Evolutionary conservation across 1,140 invertebrate species (phyloP), one percentile per base, ranked within the genome.

Genomic region (Linepithema humile): DNA sequence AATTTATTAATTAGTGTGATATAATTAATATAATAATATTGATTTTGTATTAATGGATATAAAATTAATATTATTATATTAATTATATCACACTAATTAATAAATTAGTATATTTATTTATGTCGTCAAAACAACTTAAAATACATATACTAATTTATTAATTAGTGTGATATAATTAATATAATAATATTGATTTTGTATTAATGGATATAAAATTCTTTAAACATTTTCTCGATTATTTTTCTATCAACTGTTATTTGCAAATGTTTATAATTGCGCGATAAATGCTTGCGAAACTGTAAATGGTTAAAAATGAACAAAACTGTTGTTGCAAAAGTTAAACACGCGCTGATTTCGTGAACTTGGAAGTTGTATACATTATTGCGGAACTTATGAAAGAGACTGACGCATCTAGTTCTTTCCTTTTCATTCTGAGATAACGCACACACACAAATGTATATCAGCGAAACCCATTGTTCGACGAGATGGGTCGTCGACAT

Each of bases 381-480:
- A 64, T 26, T 65, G 35, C 26, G 9, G 35, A 6, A 32, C 15
- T 15, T 0, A 35, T 12, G 38, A n/a, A n/a, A n/a, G n/a, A n/a
- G n/a, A n/a, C 40, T 67, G 40, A 43, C 40, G 40, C 7, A 20
- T 67, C 40, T 20, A 67, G 64, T n/a, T n/a, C n/a, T n/a, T 67
- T 67, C 45, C 17, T 29, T 67, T 26, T 65, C 38, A 67, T 67
- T 67, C 64, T 65, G 35, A 15, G 6, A 67, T n/a, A n/a, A n/a
- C n/a, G n/a, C n/a, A 45, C 15, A 67, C 10, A 26, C 38, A 12
- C 12, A 20, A 7, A 43, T 15, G 40, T 20, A 43, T 5, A 26
- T 2, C 26, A 12, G 23, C 38, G 12, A 45, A 17, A 9, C 62
- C 40, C 45, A 45, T 67, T 67, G 64, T 45, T 45, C 6, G 64